These are phyloP conservation scores for Monoplex corrugatus DNA, from an alignment of 2,888 invertebrate species.

Conservation along the genomic window DNA sequence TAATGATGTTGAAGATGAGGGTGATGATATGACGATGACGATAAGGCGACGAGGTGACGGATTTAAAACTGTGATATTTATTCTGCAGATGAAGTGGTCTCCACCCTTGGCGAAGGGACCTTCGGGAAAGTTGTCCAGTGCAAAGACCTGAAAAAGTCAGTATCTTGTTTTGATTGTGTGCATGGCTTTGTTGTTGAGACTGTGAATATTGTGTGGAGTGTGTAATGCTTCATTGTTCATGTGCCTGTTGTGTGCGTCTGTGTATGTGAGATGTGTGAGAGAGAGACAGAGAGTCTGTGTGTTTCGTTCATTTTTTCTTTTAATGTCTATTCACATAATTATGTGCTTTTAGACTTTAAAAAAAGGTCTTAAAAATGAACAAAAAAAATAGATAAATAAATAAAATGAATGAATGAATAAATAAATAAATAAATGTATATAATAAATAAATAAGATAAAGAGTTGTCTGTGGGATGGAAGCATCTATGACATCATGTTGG, in stretches of 20 bases:
- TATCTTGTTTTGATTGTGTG: not conserved
- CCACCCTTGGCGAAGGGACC: slow-evolving; percentile 99
- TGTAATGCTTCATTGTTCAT: not conserved
- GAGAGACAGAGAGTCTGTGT: not conserved
- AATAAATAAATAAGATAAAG: no score
- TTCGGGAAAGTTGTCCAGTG: slow-evolving; percentile 99
- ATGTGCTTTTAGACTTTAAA: no score
- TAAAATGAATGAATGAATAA: no score
- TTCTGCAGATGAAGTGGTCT: slow-evolving; percentile 96
- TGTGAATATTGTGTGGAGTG: not conserved
- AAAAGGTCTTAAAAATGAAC: no score
- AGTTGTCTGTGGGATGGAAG: no score
- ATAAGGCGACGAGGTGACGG: not conserved
- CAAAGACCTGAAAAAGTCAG: slow-evolving; percentile 95
- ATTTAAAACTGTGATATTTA: slow-evolving; percentile 18
- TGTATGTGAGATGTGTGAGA: not conserved
- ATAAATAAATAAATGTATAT: no score
- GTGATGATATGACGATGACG: not conserved
- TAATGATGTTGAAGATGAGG: not conserved
- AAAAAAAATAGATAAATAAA: no score
- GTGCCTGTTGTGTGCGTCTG: not conserved
- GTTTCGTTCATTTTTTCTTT: no score
- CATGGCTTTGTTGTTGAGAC: not conserved
- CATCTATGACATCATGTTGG: no score
- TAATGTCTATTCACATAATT: no score